These are phyloP conservation scores for Acrocephalus arundinaceus DNA, from an alignment of 2,113 vertebrate genomes.

Conservation along the genomic window DNA sequence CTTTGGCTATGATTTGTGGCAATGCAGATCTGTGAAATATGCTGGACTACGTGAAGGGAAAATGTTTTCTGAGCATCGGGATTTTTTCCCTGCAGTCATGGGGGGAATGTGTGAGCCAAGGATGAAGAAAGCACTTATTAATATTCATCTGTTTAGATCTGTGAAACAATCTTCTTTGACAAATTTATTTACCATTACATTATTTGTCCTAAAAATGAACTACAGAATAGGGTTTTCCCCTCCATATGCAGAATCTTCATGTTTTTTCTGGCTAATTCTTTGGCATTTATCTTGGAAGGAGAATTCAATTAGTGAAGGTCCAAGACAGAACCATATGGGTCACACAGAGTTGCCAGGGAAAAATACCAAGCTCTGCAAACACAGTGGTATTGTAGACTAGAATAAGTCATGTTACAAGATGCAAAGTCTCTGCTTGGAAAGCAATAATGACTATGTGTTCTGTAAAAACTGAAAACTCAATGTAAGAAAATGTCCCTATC, in stretches of 20 bases:
- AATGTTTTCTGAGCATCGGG: conserved; percentile 45
- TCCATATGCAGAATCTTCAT: background rate
- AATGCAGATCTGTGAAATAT: conserved; percentile 48
- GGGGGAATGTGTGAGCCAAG: conserved; percentile 33
- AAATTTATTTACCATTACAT: background rate
- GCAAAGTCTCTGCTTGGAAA: background rate
- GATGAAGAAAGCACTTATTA: conserved; percentile 1
- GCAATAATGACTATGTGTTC: background rate
- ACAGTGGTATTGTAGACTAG: background rate
- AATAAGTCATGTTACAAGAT: background rate
- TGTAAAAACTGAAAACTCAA: background rate
- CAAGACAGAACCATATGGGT: background rate
- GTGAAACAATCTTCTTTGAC: background rate
- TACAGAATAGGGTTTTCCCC: background rate
- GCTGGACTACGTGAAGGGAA: conserved; percentile 30
- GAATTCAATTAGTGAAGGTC: background rate
- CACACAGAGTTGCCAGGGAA: background rate
- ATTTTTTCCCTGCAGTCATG: background rate
- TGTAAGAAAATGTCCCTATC: background rate
- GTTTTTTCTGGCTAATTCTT: background rate
- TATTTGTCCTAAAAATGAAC: background rate
- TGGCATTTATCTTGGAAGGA: background rate
- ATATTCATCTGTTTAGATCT: background rate
- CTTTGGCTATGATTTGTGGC: conserved; percentile 44
- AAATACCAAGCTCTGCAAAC: background rate